Evolutionary conservation across 2,797 vertebrate species (phyloP).

Genomic region (Catharus ustulatus): DNA sequence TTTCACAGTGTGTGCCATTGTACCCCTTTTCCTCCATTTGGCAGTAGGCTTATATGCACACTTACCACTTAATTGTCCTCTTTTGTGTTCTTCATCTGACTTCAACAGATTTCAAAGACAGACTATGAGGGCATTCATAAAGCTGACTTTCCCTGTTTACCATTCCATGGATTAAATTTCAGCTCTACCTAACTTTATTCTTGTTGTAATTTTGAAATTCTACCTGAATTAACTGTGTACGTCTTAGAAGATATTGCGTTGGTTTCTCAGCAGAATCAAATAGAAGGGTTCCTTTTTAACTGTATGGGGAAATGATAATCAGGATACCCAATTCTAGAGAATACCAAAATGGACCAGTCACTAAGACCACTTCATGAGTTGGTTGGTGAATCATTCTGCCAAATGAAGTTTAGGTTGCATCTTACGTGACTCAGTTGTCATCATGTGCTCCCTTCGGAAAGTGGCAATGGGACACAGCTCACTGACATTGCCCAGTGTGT

Average conservation of each 20-base stretch:
- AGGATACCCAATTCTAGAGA: not conserved
- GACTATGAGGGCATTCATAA: not conserved
- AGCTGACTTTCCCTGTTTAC: not conserved
- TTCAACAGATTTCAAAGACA: not conserved
- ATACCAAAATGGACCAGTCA: not conserved
- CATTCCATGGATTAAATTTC: not conserved
- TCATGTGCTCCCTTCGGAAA: not conserved
- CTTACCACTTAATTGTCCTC: not conserved
- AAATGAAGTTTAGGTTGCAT: not conserved
- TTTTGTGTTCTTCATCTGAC: fast-evolving
- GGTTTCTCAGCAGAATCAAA: not conserved
- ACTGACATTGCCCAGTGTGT: fast-evolving
- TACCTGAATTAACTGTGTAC: not conserved
- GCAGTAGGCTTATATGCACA: not conserved
- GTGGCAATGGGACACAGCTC: not conserved
- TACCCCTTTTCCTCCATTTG: not conserved
- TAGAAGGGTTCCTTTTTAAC: not conserved
- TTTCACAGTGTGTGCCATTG: not conserved
- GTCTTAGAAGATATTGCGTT: not conserved
- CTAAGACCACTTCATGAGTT: not conserved
- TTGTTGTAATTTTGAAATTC: not conserved
- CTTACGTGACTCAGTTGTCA: not conserved
- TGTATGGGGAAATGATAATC: not conserved
- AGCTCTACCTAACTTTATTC: not conserved
- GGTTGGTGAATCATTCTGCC: not conserved